Percentiles rank a stretch among this genome's conserved stretches.
phyloP scores from a whole-genome alignment of 2,113 vertebrate species.

The Stegostoma tigrinum region DNA sequence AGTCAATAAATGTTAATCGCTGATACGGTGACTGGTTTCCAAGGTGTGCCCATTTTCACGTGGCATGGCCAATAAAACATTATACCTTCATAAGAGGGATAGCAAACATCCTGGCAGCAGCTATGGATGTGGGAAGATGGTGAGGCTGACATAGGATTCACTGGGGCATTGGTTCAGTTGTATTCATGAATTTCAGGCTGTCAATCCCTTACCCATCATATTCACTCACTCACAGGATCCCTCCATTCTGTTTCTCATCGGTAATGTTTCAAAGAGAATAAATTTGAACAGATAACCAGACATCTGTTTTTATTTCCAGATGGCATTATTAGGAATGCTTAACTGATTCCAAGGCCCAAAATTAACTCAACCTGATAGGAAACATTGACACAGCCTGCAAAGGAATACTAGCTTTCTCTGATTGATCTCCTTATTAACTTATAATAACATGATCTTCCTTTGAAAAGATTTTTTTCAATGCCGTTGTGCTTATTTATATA shows the following conservation, averaged over 20 bases:
- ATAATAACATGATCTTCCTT: not conserved
- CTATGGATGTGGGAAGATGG: too few species aligned
- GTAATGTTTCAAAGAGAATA: too few species aligned
- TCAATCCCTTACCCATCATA: too few species aligned
- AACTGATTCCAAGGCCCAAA: not conserved
- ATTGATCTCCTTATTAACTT: not conserved
- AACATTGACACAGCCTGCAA: not conserved
- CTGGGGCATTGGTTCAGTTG: too few species aligned
- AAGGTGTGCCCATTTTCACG: not conserved
- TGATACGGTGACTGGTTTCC: not conserved
- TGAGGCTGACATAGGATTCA: too few species aligned
- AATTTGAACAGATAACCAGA: not conserved
- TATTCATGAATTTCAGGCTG: too few species aligned
- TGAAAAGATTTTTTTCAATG: not conserved
- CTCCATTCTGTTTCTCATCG: too few species aligned
- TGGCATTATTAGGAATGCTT: not conserved
- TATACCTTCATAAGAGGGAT: not conserved
- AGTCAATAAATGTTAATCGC: not conserved
- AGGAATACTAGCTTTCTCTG: not conserved
- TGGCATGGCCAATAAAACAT: not conserved
- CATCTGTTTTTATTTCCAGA: not conserved
- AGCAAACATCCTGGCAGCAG: not conserved
- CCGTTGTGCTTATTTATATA: not conserved
- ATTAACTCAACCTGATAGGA: not conserved
- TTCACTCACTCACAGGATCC: too few species aligned